Percentiles rank a stretch among this genome's conserved stretches.
Evolutionary conservation across 2,888 invertebrate genomes (phyloP).

Genomic region (Plebejus argus): DNA sequence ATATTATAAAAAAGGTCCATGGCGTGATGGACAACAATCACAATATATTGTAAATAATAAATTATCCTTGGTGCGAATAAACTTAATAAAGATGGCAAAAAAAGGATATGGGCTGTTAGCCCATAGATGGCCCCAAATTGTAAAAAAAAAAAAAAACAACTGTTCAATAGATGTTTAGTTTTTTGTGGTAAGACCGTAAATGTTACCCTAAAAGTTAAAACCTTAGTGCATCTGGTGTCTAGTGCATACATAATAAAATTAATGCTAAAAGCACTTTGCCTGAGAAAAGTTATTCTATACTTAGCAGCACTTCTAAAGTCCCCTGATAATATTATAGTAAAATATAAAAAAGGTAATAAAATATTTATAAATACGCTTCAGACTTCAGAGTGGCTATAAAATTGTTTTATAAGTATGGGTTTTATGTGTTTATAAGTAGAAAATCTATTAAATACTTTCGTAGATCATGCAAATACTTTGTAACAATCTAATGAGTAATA

Average conservation of each 20-base stretch:
- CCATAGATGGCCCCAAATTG: too few species aligned
- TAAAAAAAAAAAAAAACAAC: too few species aligned
- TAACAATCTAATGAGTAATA: not conserved
- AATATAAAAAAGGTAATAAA: constrained; percentile 10
- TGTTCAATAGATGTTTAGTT: too few species aligned
- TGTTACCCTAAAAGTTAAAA: not conserved
- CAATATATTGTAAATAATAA: too few species aligned
- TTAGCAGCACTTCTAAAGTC: constrained; percentile 3
- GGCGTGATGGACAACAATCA: too few species aligned
- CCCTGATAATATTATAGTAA: constrained; percentile 2
- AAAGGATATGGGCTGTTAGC: too few species aligned
- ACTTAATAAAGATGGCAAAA: too few species aligned
- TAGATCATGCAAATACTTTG: not conserved
- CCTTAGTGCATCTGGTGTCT: not conserved
- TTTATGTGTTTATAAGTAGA: constrained; percentile 2
- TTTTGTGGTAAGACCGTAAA: too few species aligned
- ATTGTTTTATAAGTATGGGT: constrained; percentile 1
- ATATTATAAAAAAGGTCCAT: too few species aligned
- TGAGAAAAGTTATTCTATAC: not conserved
- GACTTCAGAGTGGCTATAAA: not conserved
- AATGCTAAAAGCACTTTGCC: constrained; percentile 8
- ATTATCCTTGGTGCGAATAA: too few species aligned
- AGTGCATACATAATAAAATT: not conserved
- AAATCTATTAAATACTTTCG: not conserved
- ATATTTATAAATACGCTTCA: not conserved